These are phyloP conservation scores for Erebia ligea DNA, from an alignment of 2,888 invertebrate species.

Conservation along the genomic window DNA sequence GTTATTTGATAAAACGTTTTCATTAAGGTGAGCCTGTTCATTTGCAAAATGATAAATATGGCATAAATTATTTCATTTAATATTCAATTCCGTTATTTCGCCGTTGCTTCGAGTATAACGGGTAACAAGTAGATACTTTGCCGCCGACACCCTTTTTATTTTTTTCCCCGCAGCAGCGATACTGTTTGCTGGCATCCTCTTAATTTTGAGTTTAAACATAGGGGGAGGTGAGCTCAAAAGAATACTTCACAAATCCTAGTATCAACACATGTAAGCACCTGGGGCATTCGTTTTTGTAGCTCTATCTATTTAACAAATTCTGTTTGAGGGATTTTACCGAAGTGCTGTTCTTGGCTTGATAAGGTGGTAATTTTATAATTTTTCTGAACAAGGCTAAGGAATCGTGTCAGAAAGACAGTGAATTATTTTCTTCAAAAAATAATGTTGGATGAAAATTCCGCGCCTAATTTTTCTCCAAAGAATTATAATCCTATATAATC, in stretches of 20 bases:
- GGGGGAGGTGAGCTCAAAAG: conserved; percentile 73
- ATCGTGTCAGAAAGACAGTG: too few relatives aligned
- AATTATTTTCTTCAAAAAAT: too few relatives aligned
- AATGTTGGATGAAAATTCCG: too few relatives aligned
- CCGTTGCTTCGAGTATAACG: conserved; percentile 67
- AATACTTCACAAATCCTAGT: conserved; percentile 66
- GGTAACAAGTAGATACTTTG: conserved; percentile 70
- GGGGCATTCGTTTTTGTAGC: conserved; percentile 24
- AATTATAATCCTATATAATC: too few relatives aligned
- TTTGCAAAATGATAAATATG: conserved; percentile 84
- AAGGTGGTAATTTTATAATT: too few relatives aligned
- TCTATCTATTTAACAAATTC: conserved; percentile 11
- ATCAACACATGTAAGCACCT: conserved; percentile 39
- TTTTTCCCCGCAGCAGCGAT: conserved; percentile 63
- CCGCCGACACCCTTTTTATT: conserved; percentile 75
- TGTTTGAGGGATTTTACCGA: background rate
- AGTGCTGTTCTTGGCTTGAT: too few relatives aligned
- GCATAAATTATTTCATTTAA: conserved; percentile 85
- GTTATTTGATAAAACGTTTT: conserved; percentile 70
- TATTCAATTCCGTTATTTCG: conserved; percentile 82
- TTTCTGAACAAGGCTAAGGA: too few relatives aligned
- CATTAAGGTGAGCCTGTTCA: conserved; percentile 82
- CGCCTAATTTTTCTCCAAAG: too few relatives aligned
- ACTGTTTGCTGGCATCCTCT: conserved; percentile 77
- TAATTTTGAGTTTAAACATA: conserved; percentile 79